phyloP scores from a whole-genome alignment of 2,797 vertebrate genomes.

The Enteromius mattozi region DNA sequence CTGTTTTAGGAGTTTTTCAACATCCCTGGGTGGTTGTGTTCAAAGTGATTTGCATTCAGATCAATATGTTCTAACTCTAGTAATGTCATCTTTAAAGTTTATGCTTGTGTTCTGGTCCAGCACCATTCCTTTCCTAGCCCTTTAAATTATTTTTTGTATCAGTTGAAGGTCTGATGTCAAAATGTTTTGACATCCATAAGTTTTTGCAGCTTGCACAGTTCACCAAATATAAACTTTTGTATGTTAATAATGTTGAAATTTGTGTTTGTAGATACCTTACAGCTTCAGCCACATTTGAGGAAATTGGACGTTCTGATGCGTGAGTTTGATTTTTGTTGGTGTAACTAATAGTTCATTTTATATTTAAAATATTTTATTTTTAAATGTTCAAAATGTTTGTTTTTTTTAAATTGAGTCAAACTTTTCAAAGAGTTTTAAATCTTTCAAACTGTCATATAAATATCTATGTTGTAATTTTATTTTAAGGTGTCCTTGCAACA shows the following conservation, averaged over 20 bases:
- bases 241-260: constrained; percentile 24
- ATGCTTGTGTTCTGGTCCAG: background rate
- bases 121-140: background rate
- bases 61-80: background rate
- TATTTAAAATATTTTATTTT: background rate
- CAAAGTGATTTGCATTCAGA: background rate
- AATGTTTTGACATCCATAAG: background rate
- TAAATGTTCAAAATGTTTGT: background rate
- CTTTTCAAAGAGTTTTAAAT: no score
- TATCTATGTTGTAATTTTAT: background rate
- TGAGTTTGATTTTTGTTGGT: constrained; percentile 74
- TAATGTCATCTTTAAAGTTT: background rate
- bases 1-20: constrained; percentile 42
- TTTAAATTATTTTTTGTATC: background rate
- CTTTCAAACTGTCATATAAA: background rate
- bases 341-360: background rate
- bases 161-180: background rate
- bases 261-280: constrained; percentile 83
- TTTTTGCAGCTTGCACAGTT: background rate
- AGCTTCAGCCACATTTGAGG: constrained; percentile 86
- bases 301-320: constrained; percentile 84
- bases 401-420: no score
- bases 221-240: background rate
- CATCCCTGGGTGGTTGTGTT: background rate
- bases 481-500: background rate